Percentiles rank a stretch among this genome's conserved stretches.
phyloP scores from a whole-genome alignment of 2,888 invertebrate genomes.

The Pantelozetes paolii region DNA sequence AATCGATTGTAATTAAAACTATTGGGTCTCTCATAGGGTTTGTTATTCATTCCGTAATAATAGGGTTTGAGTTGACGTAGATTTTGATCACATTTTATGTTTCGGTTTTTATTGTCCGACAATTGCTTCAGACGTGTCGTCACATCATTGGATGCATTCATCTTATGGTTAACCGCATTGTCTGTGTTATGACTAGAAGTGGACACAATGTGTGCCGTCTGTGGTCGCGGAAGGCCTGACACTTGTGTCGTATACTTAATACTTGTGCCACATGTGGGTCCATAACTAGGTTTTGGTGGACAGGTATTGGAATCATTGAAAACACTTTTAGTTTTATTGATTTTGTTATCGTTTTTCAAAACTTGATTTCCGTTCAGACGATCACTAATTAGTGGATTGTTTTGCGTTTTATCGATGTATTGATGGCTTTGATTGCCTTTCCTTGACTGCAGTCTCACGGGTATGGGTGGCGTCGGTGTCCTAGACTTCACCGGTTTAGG shows the following conservation, averaged over 20 bases:
- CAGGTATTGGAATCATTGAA: not conserved
- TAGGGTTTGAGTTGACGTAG: conserved; percentile 34
- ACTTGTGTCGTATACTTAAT: conserved; percentile 39
- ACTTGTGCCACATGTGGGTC: not conserved
- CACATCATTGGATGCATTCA: not conserved
- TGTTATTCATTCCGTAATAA: conserved; percentile 26
- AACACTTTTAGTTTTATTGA: not conserved
- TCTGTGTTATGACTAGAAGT: conserved; percentile 33
- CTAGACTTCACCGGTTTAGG: conserved; percentile 1
- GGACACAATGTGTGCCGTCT: conserved; percentile 34
- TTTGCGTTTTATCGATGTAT: not conserved
- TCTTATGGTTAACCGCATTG: not conserved
- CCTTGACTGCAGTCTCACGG: too few relatives aligned
- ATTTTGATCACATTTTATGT: conserved; percentile 16
- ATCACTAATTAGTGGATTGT: not conserved
- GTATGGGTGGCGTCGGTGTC: conserved; percentile 31
- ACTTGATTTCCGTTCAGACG: not conserved
- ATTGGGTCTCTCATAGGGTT: conserved; percentile 19
- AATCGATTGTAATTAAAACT: not conserved
- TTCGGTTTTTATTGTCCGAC: conserved; percentile 5
- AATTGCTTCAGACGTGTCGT: not conserved
- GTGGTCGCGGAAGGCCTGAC: conserved; percentile 43
- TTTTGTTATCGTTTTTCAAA: not conserved
- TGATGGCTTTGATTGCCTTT: not conserved
- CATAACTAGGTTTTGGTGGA: not conserved